These are phyloP conservation scores for Brenthis daphne DNA, from an alignment of 2,888 invertebrate species.

Conservation along the genomic window DNA sequence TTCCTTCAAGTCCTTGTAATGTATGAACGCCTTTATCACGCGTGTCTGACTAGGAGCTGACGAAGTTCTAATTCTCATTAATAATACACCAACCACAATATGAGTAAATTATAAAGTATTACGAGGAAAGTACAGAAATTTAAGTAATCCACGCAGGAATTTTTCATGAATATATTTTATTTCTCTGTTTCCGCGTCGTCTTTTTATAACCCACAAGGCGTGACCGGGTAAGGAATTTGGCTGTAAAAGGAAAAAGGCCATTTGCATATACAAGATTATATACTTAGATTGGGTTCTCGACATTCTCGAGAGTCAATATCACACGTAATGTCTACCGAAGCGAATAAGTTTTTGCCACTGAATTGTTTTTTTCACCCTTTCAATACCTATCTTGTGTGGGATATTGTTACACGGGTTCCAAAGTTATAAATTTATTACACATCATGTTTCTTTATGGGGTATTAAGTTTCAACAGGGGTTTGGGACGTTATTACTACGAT, in stretches of 20 bases:
- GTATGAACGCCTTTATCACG: too few species aligned
- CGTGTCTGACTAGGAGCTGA: too few species aligned
- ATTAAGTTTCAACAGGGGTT: slow-evolving; percentile 7
- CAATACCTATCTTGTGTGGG: slow-evolving; percentile 37
- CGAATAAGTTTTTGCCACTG: slow-evolving; percentile 61
- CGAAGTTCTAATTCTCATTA: too few species aligned
- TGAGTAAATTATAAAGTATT: slow-evolving; percentile 7
- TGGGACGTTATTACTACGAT: neutral
- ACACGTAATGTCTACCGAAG: slow-evolving; percentile 67
- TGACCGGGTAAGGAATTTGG: slow-evolving; percentile 67
- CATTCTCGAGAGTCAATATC: slow-evolving; percentile 66
- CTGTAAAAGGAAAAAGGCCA: slow-evolving; percentile 66
- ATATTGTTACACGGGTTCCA: slow-evolving; percentile 6
- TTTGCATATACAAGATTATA: slow-evolving; percentile 75
- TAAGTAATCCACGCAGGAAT: slow-evolving; percentile 35
- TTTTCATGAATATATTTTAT: slow-evolving; percentile 48
- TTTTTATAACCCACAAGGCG: slow-evolving; percentile 66
- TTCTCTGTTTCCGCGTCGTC: slow-evolving; percentile 54
- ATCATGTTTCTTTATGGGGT: slow-evolving; percentile 8
- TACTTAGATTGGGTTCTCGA: slow-evolving; percentile 63
- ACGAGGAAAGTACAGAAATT: slow-evolving; percentile 11
- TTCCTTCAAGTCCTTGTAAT: too few species aligned
- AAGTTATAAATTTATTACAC: slow-evolving; percentile 20
- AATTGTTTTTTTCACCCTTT: slow-evolving; percentile 63
- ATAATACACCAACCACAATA: neutral